Evolutionary conservation across 2,888 invertebrate genomes (phyloP).

Genomic region (Cantharis rufa): DNA sequence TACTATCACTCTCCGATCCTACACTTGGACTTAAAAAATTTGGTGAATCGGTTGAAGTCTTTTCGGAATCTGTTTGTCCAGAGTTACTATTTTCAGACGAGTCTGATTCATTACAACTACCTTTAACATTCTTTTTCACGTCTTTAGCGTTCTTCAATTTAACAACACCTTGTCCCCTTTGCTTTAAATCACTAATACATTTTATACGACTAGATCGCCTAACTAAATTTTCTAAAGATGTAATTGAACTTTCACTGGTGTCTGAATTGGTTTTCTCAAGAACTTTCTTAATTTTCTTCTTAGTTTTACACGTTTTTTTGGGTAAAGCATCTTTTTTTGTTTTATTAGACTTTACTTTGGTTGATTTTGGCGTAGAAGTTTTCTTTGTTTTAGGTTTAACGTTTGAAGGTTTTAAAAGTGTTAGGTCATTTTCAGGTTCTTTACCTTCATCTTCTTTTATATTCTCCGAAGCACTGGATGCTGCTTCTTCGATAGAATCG

Average conservation of each 20-base stretch:
- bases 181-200: constrained; percentile 71
- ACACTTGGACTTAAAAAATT: constrained; percentile 51
- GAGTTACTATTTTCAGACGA: constrained; percentile 64
- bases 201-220: constrained; percentile 77
- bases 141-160: constrained; percentile 57
- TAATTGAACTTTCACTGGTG: constrained; percentile 8
- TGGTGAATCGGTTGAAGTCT: constrained; percentile 47
- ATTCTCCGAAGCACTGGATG: neutral
- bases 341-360: constrained; percentile 40
- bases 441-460: constrained; percentile 24
- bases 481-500: neutral
- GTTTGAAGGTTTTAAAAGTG: neutral
- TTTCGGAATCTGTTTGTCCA: constrained; percentile 48
- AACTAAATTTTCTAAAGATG: constrained; percentile 51
- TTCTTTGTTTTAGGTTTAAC: constrained; percentile 28
- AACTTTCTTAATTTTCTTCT: constrained; percentile 5
- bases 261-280: constrained; percentile 15
- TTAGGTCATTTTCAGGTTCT: constrained; percentile 1
- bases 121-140: constrained; percentile 50
- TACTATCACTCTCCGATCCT: constrained; percentile 58
- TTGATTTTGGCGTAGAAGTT: neutral
- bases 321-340: constrained; percentile 14
- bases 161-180: constrained; percentile 20
- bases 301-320: constrained; percentile 50
- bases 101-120: constrained; percentile 50